phyloP scores from a whole-genome alignment of 92 coral and sea anemone species.

The Metridium senile region DNA sequence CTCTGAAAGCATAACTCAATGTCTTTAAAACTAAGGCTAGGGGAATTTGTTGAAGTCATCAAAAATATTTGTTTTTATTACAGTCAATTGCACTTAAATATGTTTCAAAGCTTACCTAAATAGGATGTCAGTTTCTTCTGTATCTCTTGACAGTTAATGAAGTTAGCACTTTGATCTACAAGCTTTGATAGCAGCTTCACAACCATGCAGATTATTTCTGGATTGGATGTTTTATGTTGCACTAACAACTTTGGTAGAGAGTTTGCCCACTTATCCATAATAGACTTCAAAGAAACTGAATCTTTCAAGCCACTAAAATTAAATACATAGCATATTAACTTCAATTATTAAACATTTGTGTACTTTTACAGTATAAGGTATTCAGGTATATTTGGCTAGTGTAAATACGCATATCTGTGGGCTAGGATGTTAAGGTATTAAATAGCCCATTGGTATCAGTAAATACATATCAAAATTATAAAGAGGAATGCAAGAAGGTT shows the following conservation, averaged over 20 bases:
- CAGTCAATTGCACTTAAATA: background rate
- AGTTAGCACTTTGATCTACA: conserved; percentile 30
- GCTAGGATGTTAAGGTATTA: no score
- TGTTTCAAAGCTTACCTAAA: conserved; percentile 30
- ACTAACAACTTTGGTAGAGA: conserved; percentile 63
- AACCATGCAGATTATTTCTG: conserved; percentile 52
- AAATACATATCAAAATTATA: no score
- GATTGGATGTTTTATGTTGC: conserved; percentile 48
- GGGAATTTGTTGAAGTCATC: no score
- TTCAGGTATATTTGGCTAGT: no score
- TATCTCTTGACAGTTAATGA: background rate
- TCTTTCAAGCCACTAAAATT: no score
- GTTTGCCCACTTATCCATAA: conserved; percentile 52
- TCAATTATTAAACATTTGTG: no score
- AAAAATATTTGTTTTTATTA: background rate
- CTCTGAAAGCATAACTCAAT: no score
- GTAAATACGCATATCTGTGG: no score
- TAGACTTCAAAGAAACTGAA: conserved; percentile 1
- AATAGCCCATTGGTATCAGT: no score
- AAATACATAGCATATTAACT: no score
- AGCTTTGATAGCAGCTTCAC: conserved; percentile 50
- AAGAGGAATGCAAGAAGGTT: no score
- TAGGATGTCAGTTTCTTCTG: conserved; percentile 36
- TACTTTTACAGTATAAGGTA: no score
- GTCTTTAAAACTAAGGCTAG: background rate